Conservation (phyloP, 2,113 vertebrate species). For the Silurus glanis region DNA sequence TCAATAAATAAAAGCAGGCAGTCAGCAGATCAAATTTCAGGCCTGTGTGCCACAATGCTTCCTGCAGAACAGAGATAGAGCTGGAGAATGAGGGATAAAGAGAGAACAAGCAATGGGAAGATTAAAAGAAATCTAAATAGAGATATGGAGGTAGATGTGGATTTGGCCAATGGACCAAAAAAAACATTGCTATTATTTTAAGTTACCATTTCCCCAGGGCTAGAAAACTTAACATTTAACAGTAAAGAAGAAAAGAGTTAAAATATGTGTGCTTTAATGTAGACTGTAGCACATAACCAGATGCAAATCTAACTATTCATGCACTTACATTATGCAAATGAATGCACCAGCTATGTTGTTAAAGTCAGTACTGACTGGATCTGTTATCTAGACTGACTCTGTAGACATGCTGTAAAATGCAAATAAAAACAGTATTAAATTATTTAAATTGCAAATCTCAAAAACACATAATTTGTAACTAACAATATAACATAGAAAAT, state of each 20-base stretch:
- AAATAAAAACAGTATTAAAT: too few species aligned
- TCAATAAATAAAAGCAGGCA: conserved; percentile 60
- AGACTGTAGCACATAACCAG: neutral
- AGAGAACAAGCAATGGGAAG: neutral
- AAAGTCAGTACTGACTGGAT: neutral
- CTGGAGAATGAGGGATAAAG: neutral
- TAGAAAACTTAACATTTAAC: neutral
- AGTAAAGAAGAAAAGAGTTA: neutral
- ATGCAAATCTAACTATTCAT: neutral
- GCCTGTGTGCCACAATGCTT: neutral
- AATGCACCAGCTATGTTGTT: neutral
- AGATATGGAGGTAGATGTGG: neutral
- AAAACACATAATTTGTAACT: too few species aligned
- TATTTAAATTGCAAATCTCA: too few species aligned
- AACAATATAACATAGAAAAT: too few species aligned
- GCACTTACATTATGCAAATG: neutral
- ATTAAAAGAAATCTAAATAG: conserved; percentile 1
- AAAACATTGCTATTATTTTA: neutral
- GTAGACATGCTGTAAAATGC: too few species aligned
- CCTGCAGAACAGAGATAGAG: neutral
- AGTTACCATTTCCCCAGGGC: neutral
- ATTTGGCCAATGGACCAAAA: neutral
- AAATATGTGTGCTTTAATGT: neutral
- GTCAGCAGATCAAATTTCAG: conserved; percentile 68
- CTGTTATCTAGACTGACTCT: neutral